phyloP scores from a whole-genome alignment of 1,140 invertebrate genomes.

The Apis mellifera region Amel_HAv3.1 CM009943.2:5359001-5359500 shows the following conservation, averaged over 20 bases:
- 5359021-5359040: no score
- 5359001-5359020: no score
- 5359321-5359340: conserved; percentile 24
- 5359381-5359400: conserved; percentile 50
- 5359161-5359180: no score
- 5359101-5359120: no score
- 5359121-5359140: no score
- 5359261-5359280: conserved; percentile 33
- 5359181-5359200: no score
- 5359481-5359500: no score
- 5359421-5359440: conserved; percentile 20
- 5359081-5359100: no score
- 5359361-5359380: conserved; percentile 48
- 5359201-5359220: not conserved
- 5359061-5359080: no score
- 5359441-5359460: not conserved
- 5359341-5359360: conserved; percentile 56
- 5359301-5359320: not conserved
- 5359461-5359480: not conserved
- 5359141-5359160: no score
- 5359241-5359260: conserved; percentile 37
- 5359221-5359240: not conserved
- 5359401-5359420: conserved; percentile 16
- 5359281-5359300: conserved; percentile 13
- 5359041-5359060: no score